These are phyloP conservation scores for Dasyprocta punctata DNA, from an alignment of 2,113 vertebrate genomes.

Conservation along the genomic window DNA sequence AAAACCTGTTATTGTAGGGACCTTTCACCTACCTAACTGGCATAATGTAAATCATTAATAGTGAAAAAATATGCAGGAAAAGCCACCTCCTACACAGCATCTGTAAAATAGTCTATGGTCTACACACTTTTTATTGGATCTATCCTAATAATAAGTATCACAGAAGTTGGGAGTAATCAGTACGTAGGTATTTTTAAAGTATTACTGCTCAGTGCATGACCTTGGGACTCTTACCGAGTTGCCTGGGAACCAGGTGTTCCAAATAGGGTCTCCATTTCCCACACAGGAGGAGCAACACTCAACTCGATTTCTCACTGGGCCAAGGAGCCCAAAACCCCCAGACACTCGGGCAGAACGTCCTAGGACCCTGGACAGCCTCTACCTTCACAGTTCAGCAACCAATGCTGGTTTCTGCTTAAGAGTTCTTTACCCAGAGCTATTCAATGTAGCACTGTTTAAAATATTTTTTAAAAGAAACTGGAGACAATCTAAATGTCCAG, in stretches of 20 bases:
- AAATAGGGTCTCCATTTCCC: background rate
- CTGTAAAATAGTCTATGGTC: background rate
- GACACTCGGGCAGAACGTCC: background rate
- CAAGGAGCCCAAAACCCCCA: background rate
- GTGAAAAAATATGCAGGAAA: background rate
- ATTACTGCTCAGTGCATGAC: background rate
- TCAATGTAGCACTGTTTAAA: background rate
- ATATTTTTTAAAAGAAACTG: background rate
- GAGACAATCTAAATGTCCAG: background rate
- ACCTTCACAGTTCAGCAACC: background rate
- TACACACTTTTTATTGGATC: background rate
- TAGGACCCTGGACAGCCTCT: background rate
- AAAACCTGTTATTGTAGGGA: slow-evolving; percentile 17
- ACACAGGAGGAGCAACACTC: background rate
- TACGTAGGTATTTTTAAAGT: background rate
- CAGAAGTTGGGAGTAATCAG: background rate
- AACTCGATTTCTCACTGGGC: background rate
- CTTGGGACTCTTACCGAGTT: background rate
- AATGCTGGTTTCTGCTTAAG: background rate
- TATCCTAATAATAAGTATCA: background rate
- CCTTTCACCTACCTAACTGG: background rate
- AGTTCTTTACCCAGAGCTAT: background rate
- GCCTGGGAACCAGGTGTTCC: background rate
- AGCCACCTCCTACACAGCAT: background rate
- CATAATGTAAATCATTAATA: background rate